Percentiles rank a stretch among this genome's conserved stretches.
These are phyloP conservation scores for Pantherophis vulpinus DNA, from an alignment of 2,797 vertebrate species.

Conservation along the genomic window DNA sequence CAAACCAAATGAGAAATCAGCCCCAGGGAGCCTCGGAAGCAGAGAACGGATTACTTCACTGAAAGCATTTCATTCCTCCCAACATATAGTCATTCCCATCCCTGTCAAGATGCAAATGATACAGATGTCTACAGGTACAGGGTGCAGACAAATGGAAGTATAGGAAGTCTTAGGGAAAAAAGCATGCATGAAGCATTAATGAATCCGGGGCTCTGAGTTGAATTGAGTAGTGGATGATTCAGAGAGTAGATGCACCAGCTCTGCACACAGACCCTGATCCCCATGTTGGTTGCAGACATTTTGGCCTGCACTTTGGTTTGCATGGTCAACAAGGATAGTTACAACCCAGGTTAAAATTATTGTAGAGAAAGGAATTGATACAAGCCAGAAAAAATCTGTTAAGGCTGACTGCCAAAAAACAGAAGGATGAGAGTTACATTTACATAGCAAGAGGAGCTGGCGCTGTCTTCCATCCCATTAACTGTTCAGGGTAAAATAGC, in stretches of 20 bases:
- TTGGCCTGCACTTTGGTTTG: background rate
- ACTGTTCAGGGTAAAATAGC: background rate
- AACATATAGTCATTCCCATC: background rate
- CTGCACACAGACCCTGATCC: background rate
- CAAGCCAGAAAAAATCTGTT: background rate
- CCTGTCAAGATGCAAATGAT: background rate
- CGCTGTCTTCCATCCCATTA: background rate
- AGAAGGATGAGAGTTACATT: background rate
- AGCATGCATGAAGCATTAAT: background rate
- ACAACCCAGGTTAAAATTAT: background rate
- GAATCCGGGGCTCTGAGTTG: background rate
- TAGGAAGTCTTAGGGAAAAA: background rate
- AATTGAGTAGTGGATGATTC: background rate
- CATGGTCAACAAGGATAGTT: background rate
- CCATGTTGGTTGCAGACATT: background rate
- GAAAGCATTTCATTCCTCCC: background rate
- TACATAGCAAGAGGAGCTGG: background rate
- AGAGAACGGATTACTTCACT: background rate
- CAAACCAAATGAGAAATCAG: background rate
- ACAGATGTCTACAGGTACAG: background rate
- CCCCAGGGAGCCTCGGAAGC: background rate
- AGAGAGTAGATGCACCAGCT: background rate
- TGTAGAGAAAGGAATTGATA: background rate
- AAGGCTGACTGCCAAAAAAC: background rate
- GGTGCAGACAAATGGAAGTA: background rate